Evolutionary conservation across 2,888 invertebrate species (phyloP).

Genomic region (Sisyra nigra): DNA sequence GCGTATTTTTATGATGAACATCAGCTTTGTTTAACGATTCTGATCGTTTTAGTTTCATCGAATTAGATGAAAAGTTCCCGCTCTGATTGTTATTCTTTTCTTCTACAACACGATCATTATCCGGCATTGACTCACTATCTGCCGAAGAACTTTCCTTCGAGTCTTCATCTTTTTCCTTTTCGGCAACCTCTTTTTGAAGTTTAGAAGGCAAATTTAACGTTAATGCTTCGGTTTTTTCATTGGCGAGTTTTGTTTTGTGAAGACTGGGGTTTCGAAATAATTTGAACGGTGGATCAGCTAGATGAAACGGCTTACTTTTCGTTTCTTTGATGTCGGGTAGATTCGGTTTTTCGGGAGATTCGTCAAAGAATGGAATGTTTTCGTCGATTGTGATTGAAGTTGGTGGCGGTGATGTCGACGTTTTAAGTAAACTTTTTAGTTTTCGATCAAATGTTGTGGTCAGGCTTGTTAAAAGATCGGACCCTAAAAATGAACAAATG

Average conservation of each 20-base stretch:
- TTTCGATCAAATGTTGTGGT: slow-evolving; percentile 72
- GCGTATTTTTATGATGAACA: slow-evolving; percentile 27
- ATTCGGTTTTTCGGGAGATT: slow-evolving; percentile 38
- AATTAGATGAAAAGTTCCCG: slow-evolving; percentile 16
- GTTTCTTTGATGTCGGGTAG: slow-evolving; percentile 8
- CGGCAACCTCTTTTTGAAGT: slow-evolving; percentile 26
- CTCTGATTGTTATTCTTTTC: slow-evolving; percentile 16
- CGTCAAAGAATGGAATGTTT: slow-evolving; percentile 56
- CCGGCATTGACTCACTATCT: slow-evolving; percentile 19
- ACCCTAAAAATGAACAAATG: slow-evolving; percentile 44
- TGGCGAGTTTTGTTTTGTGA: slow-evolving; percentile 24
- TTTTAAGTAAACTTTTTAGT: slow-evolving; percentile 40
- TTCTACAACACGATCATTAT: slow-evolving; percentile 21
- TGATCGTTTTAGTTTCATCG: slow-evolving; percentile 37
- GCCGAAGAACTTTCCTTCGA: slow-evolving; percentile 15
- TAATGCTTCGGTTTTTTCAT: slow-evolving; percentile 13
- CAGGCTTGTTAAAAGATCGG: slow-evolving; percentile 67
- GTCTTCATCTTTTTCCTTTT: slow-evolving; percentile 29
- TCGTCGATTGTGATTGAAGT: slow-evolving; percentile 30
- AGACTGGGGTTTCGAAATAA: slow-evolving; percentile 34
- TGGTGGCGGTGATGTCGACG: slow-evolving; percentile 44
- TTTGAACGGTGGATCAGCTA: slow-evolving; percentile 19
- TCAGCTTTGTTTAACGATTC: slow-evolving; percentile 44
- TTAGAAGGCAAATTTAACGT: slow-evolving; percentile 14
- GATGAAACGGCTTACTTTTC: slow-evolving; percentile 16